These are phyloP conservation scores for Otolemur garnettii DNA, from an alignment of 2,113 vertebrate species.

Conservation along the genomic window DNA sequence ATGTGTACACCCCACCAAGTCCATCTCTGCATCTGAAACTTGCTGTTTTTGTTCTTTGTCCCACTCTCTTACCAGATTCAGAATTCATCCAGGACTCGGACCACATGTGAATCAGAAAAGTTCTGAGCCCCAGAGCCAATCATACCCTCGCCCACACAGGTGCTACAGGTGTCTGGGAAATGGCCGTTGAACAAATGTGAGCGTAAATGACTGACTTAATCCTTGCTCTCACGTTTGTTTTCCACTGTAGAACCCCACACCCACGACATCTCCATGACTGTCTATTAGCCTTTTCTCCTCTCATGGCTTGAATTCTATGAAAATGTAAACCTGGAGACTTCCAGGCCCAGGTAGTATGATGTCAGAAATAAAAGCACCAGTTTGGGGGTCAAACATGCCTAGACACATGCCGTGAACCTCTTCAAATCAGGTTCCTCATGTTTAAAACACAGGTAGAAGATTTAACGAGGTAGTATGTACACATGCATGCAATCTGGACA, in stretches of 20 bases:
- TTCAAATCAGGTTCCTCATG: not conserved
- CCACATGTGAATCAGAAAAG: not conserved
- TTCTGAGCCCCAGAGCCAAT: not conserved
- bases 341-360: not conserved
- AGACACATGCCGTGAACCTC: not conserved
- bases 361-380: not conserved
- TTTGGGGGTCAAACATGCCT: not conserved
- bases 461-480: not conserved
- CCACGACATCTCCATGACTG: not conserved
- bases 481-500: not conserved
- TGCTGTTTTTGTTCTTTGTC: not conserved
- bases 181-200: not conserved
- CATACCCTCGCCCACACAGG: rapidly evolving
- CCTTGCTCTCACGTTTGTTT: not conserved
- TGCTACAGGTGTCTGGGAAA: not conserved
- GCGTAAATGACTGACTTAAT: not conserved
- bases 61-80: not conserved
- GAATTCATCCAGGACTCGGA: rapidly evolving
- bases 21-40: not conserved
- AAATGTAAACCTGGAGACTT: not conserved
- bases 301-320: not conserved
- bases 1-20: too few relatives aligned
- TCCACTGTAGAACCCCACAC: not conserved
- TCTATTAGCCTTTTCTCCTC: not conserved
- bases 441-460: not conserved